phyloP scores from a whole-genome alignment of 2,888 invertebrate species.

The Neocrepidodera transversa region DNA sequence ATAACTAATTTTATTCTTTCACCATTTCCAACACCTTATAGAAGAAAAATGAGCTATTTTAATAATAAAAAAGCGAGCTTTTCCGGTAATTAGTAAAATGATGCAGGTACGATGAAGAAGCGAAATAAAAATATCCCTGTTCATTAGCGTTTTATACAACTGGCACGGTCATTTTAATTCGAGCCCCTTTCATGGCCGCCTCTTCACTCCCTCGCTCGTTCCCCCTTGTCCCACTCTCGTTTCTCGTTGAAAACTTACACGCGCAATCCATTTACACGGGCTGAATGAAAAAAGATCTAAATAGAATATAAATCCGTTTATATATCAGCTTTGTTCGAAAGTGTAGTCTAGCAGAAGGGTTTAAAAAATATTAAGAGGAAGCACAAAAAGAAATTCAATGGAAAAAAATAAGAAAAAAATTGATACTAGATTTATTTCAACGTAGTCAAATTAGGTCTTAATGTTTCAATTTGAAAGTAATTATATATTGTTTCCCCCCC shows the following conservation, averaged over 20 bases:
- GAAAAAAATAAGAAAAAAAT: too few relatives aligned
- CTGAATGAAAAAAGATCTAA: background rate
- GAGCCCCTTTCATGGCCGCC: background rate
- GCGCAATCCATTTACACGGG: slow-evolving; percentile 6
- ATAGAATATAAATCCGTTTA: background rate
- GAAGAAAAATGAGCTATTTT: too few relatives aligned
- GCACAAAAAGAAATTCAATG: too few relatives aligned
- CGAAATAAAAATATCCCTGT: slow-evolving; percentile 30
- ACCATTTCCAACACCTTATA: too few relatives aligned
- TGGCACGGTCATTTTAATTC: slow-evolving; percentile 16
- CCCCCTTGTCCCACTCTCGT: background rate
- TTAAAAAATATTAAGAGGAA: too few relatives aligned
- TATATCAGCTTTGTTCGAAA: background rate
- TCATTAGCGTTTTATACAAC: slow-evolving; percentile 27
- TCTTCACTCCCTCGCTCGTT: background rate
- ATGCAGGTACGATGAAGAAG: too few relatives aligned
- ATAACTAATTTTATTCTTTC: too few relatives aligned
- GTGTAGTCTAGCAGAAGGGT: background rate
- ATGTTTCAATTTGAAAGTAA: too few relatives aligned
- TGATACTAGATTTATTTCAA: too few relatives aligned
- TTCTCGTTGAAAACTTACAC: slow-evolving; percentile 8
- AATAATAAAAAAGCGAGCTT: slow-evolving; percentile 1
- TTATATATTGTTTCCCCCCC: too few relatives aligned
- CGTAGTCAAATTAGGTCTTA: too few relatives aligned
- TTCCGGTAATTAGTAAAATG: slow-evolving; percentile 28